Base-by-base conservation (phyloP, 2,888 invertebrate genomes). In the Melanostoma mellinum region DNA sequence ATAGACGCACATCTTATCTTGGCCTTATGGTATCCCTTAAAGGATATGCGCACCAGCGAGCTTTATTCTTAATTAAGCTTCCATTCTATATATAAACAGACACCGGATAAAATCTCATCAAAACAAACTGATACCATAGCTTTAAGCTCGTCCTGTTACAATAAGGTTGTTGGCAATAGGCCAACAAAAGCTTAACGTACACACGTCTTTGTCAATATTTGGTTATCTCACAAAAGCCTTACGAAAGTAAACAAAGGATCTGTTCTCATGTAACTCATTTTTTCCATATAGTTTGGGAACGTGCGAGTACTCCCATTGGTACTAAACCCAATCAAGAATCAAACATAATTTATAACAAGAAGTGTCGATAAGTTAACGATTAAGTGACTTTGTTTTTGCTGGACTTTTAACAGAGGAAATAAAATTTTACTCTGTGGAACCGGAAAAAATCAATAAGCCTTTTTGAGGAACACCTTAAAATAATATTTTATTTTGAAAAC, bases 221-320 rank as follows among this genome's bases (percentile, higher is more conserved):
- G 58, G 78, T 73, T 78, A 69, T 65, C 73, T 78, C 73, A 74
- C 56, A 50, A 38, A 68, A 82, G 42, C 44, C 46, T 60, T 36
- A 38, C 48, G 69, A 78, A 78, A 69, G 82, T 82, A 82, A 82
- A 82, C 82, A 82, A 82, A 82, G 78, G 78, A 69, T 55, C 30
- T 58, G 58, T 65, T 58, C 68, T 52, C 10, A 36, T 74, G 63
- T 68, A 48, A 58, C 40, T 60, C 46, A 58, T 63, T 63, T 60
- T 58, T 73, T 78, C 52, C 42, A n/a, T 78, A 38, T 56, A 9
- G 61, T 52, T 65, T 38, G 33, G 10, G 9, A 36, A 42, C 44
- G 35, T 40, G 53, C 52, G 63, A 68, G 68, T 30, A 35, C 48
- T n/a, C 3, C 2, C 6, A 32, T n/a, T 4, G 9, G 2, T 40